Evolutionary conservation across 2,888 invertebrate species (phyloP), one percentile per base, ranked within the genome.

Genomic region (Hetaerina titia): DNA sequence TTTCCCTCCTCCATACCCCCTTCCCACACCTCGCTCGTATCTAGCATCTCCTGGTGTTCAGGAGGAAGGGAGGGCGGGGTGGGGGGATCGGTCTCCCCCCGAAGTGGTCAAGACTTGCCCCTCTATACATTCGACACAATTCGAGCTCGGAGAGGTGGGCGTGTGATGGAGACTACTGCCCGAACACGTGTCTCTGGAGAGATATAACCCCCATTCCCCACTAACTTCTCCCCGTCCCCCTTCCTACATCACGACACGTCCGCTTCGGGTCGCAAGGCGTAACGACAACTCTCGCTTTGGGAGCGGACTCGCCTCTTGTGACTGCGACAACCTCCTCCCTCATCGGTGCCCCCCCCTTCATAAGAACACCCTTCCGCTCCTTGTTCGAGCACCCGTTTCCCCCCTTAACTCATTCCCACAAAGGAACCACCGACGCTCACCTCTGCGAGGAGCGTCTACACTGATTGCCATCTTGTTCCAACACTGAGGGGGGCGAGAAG

Each of bases 101-200:
- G 81, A 8, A 31, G 25, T 81, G 81, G 81, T 81, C 81, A 81
- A 81, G 11, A 13, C 81, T 81, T 45, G 45, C 4, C 45, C 45
- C 31, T 31, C 31, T 13, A 9, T 11, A 22, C 81, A 69, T 69
- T 63, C 63, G 15, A 5, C n/a, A 69, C 22, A 69, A 69, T 69
- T 69, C 69, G 69, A 69, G 69, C n/a, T n/a, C n/a, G 69, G 81
- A 81, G 69, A 45, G 69, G 92, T 69, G 92, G 64, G 92, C 60
- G 69, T 74, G n/a, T 22, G 81, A 31, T 31, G 13, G 74, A 69
- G 58, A 11, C 89, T n/a, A 89, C 89, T 45, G n/a, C 45, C 13
- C 45, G 92, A 74, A 92, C 92, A 92, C 92, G 92, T 92, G 92
- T 92, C 64, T 69, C 31, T 74, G 92, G 69, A 92, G 19, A 81